phyloP scores from a whole-genome alignment of 2,888 invertebrate species.

The Alloplasta piceator region DNA sequence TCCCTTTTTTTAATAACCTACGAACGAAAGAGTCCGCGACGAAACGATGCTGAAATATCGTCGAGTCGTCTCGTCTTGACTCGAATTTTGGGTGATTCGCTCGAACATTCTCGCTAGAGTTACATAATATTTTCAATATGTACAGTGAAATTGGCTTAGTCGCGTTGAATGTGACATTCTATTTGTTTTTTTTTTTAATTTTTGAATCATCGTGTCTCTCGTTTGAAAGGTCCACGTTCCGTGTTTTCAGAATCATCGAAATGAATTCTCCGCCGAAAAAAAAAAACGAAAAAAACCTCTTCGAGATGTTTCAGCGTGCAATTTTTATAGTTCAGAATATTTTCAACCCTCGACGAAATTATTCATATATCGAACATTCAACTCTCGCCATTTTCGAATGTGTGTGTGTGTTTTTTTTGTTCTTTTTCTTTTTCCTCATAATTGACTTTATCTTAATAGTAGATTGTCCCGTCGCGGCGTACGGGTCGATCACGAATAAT shows the following conservation, averaged over 20 bases:
- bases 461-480: conserved; percentile 71
- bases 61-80: conserved; percentile 46
- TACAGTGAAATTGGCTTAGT: conserved; percentile 72
- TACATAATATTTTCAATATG: conserved; percentile 67
- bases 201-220: no score
- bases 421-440: conserved; percentile 64
- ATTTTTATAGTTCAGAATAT: conserved; percentile 8
- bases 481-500: conserved; percentile 62
- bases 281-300: conserved; percentile 3
- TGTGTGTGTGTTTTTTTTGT: conserved; percentile 19
- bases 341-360: conserved; percentile 29
- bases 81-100: conserved; percentile 70
- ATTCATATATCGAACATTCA: conserved; percentile 19
- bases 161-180: conserved; percentile 16
- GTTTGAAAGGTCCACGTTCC: no score
- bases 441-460: conserved; percentile 79
- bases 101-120: conserved; percentile 69
- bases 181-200: no score
- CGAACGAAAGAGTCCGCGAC: background rate
- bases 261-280: background rate
- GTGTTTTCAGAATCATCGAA: no score
- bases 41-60: conserved; percentile 37
- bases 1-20: background rate
- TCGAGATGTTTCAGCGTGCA: background rate
- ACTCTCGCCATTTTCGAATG: conserved; percentile 55